phyloP scores from a whole-genome alignment of 2,113 vertebrate species.

The Rhabdomys dilectus region DNA sequence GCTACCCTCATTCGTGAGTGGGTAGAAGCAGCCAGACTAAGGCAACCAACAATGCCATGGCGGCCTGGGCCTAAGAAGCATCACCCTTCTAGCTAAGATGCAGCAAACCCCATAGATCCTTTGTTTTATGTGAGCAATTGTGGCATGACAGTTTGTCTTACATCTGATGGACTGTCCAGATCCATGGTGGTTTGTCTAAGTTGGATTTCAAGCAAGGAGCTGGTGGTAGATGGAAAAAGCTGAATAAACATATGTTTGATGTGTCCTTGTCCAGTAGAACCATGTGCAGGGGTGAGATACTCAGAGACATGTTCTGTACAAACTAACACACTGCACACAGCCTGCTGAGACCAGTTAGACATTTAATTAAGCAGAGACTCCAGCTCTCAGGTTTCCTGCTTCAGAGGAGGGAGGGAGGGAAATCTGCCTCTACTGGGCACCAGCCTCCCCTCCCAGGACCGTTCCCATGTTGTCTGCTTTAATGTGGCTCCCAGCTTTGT shows the following conservation, averaged over 20 bases:
- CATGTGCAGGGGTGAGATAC: not conserved
- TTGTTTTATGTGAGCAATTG: not conserved
- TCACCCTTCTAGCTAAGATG: not conserved
- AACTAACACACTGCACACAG: not conserved
- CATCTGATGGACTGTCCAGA: too few species aligned
- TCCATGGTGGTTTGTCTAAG: not conserved
- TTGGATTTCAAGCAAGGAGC: too few species aligned
- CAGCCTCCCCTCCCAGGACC: not conserved
- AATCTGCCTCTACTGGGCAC: fast-evolving
- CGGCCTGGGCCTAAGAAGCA: not conserved
- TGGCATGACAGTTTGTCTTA: not conserved
- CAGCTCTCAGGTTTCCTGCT: not conserved
- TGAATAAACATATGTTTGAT: fast-evolving
- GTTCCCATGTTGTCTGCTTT: not conserved
- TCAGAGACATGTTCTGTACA: too few species aligned
- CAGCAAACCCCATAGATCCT: fast-evolving
- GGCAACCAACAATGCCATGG: fast-evolving
- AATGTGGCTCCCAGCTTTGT: too few species aligned
- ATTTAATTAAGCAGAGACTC: constrained; percentile 78
- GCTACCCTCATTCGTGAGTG: constrained; percentile 88
- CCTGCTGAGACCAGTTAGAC: constrained; percentile 52
- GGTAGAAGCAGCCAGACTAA: constrained; percentile 81
- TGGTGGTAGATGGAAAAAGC: not conserved
- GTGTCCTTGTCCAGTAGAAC: not conserved
- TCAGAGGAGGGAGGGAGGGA: not conserved